Percentiles rank a stretch among this genome's conserved stretches.
Evolutionary conservation across 2,113 vertebrate genomes (phyloP).

Genomic region (Anhinga anhinga): DNA sequence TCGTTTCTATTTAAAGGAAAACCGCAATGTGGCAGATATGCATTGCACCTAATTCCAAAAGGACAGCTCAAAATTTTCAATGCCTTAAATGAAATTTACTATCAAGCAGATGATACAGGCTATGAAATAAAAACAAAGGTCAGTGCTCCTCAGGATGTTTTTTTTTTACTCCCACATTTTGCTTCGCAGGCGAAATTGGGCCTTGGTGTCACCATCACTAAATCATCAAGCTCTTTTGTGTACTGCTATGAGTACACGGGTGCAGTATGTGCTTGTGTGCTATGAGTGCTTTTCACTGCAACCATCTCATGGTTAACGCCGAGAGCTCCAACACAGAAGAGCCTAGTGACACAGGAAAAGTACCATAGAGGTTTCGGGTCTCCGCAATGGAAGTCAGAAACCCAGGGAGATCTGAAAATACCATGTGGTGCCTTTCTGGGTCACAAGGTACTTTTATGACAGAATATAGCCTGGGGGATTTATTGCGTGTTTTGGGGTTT

Average conservation of each 20-base stretch:
- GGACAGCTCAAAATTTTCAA: background rate
- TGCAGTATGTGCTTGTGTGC: no score
- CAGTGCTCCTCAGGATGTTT: background rate
- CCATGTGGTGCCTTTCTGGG: background rate
- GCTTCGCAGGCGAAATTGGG: background rate
- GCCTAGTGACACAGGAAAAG: background rate
- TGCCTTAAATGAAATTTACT: background rate
- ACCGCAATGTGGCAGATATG: background rate
- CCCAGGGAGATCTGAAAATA: background rate
- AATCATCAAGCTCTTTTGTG: background rate
- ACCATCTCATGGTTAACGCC: fast-evolving
- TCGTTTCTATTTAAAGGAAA: background rate
- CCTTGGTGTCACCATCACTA: background rate
- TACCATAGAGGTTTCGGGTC: background rate
- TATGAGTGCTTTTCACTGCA: background rate
- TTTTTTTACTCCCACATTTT: background rate
- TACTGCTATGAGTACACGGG: no score
- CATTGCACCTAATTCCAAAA: background rate
- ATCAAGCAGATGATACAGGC: fast-evolving
- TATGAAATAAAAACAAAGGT: background rate
- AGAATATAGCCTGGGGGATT: background rate
- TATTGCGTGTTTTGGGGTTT: background rate
- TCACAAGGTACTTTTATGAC: background rate
- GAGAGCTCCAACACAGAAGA: background rate
- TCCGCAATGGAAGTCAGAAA: background rate